phyloP scores from a whole-genome alignment of 2,888 invertebrate genomes.

The Volucella bombylans region DNA sequence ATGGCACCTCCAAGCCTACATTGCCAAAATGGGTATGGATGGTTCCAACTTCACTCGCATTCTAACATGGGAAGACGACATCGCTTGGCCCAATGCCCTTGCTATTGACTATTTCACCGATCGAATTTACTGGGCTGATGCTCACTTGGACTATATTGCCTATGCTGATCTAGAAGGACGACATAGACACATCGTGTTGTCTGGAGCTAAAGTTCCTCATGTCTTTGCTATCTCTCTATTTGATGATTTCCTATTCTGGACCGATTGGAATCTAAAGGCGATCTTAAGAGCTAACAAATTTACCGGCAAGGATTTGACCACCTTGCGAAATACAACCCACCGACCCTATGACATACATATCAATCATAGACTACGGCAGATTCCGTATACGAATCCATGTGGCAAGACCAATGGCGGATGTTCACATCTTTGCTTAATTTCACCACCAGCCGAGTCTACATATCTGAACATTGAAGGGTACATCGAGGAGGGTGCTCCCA shows the following conservation, averaged over 20 bases:
- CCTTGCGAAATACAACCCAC: constrained; percentile 95
- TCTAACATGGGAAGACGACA: constrained; percentile 94
- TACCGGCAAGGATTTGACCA: constrained; percentile 88
- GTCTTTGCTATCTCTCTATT: constrained; percentile 97
- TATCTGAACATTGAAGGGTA: constrained; percentile 90
- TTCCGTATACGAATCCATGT: constrained; percentile 94
- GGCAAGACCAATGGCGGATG: constrained; percentile 96
- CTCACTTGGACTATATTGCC: constrained; percentile 98
- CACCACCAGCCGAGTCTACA: constrained; percentile 90
- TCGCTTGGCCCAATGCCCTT: constrained; percentile 99
- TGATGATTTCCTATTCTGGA: constrained; percentile 97
- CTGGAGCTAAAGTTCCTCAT: constrained; percentile 93
- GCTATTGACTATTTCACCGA: constrained; percentile 98
- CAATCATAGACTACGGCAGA: constrained; percentile 93
- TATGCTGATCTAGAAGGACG: constrained; percentile 96
- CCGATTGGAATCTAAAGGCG: constrained; percentile 98
- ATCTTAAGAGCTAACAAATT: constrained; percentile 96
- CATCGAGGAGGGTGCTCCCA: constrained; percentile 90
- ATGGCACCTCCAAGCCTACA: constrained; percentile 97
- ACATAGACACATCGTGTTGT: constrained; percentile 91
- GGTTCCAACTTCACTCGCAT: constrained; percentile 95
- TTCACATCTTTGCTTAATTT: constrained; percentile 95
- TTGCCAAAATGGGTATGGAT: constrained; percentile 98
- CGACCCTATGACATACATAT: constrained; percentile 96
- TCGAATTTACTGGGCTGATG: constrained; percentile 98